Percentiles rank a stretch among this genome's conserved stretches.
phyloP scores from a whole-genome alignment of 2,113 vertebrate genomes.

The Podiceps cristatus region DNA sequence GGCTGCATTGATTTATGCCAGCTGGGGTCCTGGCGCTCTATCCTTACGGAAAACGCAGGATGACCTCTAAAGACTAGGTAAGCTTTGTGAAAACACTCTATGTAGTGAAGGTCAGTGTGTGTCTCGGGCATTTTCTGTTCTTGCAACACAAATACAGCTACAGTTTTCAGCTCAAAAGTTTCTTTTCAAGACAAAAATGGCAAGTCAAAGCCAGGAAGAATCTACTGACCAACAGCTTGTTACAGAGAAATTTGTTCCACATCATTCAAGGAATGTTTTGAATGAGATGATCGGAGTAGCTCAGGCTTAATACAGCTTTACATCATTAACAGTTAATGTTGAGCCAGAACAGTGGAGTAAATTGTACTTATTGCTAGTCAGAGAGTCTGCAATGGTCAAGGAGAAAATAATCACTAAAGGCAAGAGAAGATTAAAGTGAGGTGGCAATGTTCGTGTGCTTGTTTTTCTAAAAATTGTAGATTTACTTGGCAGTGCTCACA shows the following conservation, averaged over 20 bases:
- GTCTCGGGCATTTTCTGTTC: background rate
- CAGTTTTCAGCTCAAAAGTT: background rate
- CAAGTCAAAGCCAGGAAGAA: background rate
- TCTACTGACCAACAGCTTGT: background rate
- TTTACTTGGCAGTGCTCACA: slow-evolving; percentile 11
- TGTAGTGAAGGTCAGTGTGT: background rate
- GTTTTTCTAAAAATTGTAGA: background rate
- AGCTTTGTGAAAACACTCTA: background rate
- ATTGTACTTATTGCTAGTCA: slow-evolving; percentile 45
- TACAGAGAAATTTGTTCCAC: background rate
- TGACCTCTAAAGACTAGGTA: background rate
- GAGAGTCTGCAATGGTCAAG: slow-evolving; percentile 22
- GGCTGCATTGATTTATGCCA: background rate
- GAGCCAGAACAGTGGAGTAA: slow-evolving; percentile 39
- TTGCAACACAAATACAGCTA: background rate
- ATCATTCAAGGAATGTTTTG: background rate
- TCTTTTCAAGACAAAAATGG: background rate
- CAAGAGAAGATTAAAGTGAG: slow-evolving; percentile 40
- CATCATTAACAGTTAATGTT: slow-evolving; percentile 48
- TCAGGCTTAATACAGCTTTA: slow-evolving; percentile 59
- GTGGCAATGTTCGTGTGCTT: background rate
- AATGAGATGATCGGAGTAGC: background rate
- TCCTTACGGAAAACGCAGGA: background rate
- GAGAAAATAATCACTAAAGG: slow-evolving; percentile 54
- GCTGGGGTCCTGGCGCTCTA: background rate